A percentile compares a stretch with the other conserved stretches of the same genome.
phyloP scores from a whole-genome alignment of 35 echinoderm and acorn worm species.

The Strongylocentrotus purpuratus region DNA sequence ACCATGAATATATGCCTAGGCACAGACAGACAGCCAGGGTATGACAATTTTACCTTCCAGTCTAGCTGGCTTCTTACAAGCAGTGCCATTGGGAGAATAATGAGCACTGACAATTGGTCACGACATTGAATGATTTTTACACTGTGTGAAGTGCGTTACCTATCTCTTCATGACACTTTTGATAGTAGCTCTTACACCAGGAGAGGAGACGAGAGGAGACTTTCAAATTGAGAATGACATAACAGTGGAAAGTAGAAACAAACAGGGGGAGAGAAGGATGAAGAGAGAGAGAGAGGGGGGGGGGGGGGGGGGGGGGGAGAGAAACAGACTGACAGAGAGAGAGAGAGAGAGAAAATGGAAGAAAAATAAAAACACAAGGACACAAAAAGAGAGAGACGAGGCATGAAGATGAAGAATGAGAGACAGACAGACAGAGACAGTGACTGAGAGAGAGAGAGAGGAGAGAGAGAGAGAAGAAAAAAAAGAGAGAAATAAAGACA shows the following conservation, averaged over 20 bases:
- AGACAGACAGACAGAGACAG: neutral
- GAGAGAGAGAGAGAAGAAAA: neutral
- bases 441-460: neutral
- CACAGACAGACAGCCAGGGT: too few species aligned
- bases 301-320: too few species aligned
- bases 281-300: neutral
- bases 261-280: neutral
- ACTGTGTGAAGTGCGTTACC: neutral
- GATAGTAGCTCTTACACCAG: neutral
- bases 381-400: neutral
- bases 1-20: too few species aligned
- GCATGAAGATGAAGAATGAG: neutral
- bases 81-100: neutral
- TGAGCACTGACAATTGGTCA: neutral
- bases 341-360: neutral
- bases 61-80: neutral
- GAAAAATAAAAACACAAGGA: neutral
- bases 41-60: neutral
- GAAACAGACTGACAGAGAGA: neutral
- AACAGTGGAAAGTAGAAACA: neutral
- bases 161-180: neutral
- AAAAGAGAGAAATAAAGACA: neutral
- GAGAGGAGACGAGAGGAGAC: neutral
- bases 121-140: neutral
- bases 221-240: neutral